Evolutionary conservation across 2,888 invertebrate genomes (phyloP), one percentile per base, ranked within the genome.

Genomic region (Aleiodes testaceus): DNA sequence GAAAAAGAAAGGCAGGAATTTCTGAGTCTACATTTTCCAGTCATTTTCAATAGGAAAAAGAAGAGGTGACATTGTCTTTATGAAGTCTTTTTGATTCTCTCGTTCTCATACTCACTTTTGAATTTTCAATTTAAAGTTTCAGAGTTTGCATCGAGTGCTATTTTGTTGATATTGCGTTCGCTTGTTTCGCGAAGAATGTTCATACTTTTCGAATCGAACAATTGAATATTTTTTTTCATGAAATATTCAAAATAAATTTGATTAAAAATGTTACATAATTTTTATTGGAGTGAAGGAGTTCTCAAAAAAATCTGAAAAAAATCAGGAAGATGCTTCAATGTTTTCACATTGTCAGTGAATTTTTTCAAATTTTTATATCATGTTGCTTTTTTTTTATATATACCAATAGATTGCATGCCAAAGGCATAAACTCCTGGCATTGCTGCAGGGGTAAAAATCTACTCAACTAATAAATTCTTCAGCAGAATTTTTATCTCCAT

Each of bases 121-220:
- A 45, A 50, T 61, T 72, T 70, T 74, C 70, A 69, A 55, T 69
- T 44, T 61, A 70, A 64, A 64, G 30, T 55, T 55, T 55, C 16
- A 14, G 45, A 26, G 61, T 55, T 45, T 68, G 59, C 22, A 11
- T 59, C 55, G 20, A 52, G 52, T 52, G 52, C 52, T 52, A 52
- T 55, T 30, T 30, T 55, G 55, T 55, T 30, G 55, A 55, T 55
- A 55, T 55, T 55, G 36, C 55, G 36, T 16, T 55, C 14, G 30
- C 14, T n/a, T 52, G 55, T 55, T 55, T 55, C 36, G 30, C 36
- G 30, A 36, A 55, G 30, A 55, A 55, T 55, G 30, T 53, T 53
- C 22, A 53, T 12, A 53, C 22, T 12, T 12, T 26, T 53, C 7
- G 18, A 55, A 16, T 3, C 16, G 14, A 36, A 5, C 26, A 26